Evolutionary conservation across 1,140 invertebrate genomes (phyloP).

Genomic region (Mylabris phalerata): DNA sequence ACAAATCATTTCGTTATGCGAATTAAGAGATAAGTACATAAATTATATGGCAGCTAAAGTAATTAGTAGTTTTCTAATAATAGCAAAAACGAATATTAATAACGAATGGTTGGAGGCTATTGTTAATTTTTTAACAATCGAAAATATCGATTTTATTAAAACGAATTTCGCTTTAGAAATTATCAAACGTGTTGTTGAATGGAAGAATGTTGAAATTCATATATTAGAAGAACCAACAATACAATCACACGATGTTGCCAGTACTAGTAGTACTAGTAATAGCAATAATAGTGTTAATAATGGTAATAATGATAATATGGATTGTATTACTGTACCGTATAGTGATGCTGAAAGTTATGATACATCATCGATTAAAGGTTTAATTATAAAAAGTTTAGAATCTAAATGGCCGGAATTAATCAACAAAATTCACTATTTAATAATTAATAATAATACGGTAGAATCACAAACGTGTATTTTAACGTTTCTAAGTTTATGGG

Average conservation of each 20-base stretch:
- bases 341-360: conserved; percentile 73
- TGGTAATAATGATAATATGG: conserved; percentile 29
- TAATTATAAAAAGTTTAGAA: conserved; percentile 77
- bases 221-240: conserved; percentile 60
- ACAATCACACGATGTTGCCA: conserved; percentile 41
- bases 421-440: conserved; percentile 54
- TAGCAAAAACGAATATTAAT: conserved; percentile 72
- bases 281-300: neutral
- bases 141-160: conserved; percentile 55
- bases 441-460: conserved; percentile 47
- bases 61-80: conserved; percentile 72
- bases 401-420: conserved; percentile 74
- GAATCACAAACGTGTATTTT: conserved; percentile 63
- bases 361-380: conserved; percentile 72
- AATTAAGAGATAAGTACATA: conserved; percentile 70
- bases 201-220: conserved; percentile 77
- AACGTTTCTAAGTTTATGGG: conserved; percentile 79
- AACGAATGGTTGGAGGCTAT: conserved; percentile 70
- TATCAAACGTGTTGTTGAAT: conserved; percentile 77
- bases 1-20: conserved; percentile 71
- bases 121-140: conserved; percentile 62
- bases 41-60: conserved; percentile 73
- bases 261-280: conserved; percentile 37
- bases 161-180: conserved; percentile 79
- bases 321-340: conserved; percentile 61